Evolutionary conservation across 2,888 invertebrate genomes (phyloP), one percentile per base, ranked within the genome.

Genomic region (Lathronympha strigana): DNA sequence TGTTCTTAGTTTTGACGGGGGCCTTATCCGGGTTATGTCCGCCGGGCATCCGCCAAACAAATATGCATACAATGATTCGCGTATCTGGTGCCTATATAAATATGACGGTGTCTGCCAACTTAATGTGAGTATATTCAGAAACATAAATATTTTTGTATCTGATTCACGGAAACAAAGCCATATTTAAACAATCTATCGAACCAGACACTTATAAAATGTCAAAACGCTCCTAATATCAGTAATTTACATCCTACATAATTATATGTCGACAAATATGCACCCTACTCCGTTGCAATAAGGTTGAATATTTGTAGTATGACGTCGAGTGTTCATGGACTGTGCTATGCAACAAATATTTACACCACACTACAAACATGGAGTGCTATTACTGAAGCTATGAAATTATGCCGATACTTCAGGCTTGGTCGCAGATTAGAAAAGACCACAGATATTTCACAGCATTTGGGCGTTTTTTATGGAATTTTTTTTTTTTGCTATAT

Each of bases 291-390:
- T n/a, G n/a, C n/a, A n/a, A n/a, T n/a, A n/a, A n/a, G n/a, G n/a
- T n/a, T n/a, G n/a, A n/a, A n/a, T n/a, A n/a, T n/a, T 25, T 38
- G 4, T 38, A 5, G n/a, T 38, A 13, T 15, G 15, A 4, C 15
- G 38, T 38, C 6, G 15, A 38, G 6, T 11, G 43, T 45, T 17
- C 40, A 45, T 47, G 51, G 33, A 63, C 23, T 28, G 40, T 21
- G 19, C 36, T 38, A 63, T 63, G 43, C 19, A 36, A 33, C 51
- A 60, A 64, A 64, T 53, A 64, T 64, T 64, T 64, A 64, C 64
- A 45, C 58, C 64, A 28, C 64, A 64, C 45, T n/a, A 21, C 64
- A 64, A 63, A 60, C 58, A 51, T n/a, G 40, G 36, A 47, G 63
- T 38, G 64, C 43, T 51, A 64, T 60, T 60, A 64, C 43, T 19